Percentiles rank a stretch among this genome's conserved stretches.
Conservation (phyloP, 1,140 invertebrate species). For the Leptinotarsa lineolata region DNA sequence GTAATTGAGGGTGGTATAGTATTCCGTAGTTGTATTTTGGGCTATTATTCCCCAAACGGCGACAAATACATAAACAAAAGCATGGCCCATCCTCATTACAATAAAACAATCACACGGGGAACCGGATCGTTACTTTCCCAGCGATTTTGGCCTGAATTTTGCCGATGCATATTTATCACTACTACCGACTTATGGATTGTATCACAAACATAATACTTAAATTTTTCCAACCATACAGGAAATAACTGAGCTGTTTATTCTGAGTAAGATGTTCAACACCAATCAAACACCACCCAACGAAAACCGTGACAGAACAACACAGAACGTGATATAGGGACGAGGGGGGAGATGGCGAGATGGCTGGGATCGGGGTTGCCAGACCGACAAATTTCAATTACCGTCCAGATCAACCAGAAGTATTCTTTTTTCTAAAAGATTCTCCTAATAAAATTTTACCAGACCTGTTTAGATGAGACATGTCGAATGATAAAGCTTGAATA, state of each 20-base stretch:
- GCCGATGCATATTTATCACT: conserved; percentile 14
- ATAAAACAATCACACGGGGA: conserved; percentile 25
- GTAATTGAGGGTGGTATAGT: conserved; percentile 33
- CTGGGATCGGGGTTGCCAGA: not conserved
- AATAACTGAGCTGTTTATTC: conserved; percentile 25
- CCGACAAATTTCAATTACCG: too few species aligned
- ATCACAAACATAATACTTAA: conserved; percentile 11
- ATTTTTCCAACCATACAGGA: conserved; percentile 18
- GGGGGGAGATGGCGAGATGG: not conserved
- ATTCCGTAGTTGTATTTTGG: conserved; percentile 40
- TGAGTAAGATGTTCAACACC: not conserved
- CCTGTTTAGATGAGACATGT: too few species aligned
- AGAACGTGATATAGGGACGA: not conserved
- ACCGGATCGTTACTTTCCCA: conserved; percentile 25
- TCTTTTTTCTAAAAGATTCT: too few species aligned
- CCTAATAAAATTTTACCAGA: too few species aligned
- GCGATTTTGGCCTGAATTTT: conserved; percentile 4
- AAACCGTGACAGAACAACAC: conserved; percentile 12
- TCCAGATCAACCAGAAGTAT: too few species aligned
- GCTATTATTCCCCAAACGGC: conserved; percentile 40
- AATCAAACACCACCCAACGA: conserved; percentile 26
- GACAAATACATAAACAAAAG: conserved; percentile 47
- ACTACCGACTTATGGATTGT: not conserved
- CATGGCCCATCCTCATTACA: conserved; percentile 50
- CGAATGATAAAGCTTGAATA: too few species aligned